Evolutionary conservation across 1,140 invertebrate genomes (phyloP), one percentile per base, ranked within the genome.

Genomic region (Drosophila lini): DNA sequence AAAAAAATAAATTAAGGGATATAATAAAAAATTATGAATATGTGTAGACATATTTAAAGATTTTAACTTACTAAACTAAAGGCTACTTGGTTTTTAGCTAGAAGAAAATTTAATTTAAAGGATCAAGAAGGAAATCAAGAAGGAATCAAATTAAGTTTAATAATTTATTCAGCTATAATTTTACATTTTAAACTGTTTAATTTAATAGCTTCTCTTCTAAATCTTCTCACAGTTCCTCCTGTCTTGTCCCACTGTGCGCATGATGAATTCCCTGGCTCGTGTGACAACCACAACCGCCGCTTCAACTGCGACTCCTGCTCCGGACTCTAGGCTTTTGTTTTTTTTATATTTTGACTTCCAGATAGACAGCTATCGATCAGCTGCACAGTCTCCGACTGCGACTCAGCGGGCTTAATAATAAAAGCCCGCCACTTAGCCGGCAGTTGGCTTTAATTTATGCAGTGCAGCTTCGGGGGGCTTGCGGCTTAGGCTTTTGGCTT

Each of bases 371-470:
- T 86, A 86, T 86, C 83, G 83, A 86, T 86, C 83, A 86, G 83
- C 84, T 89, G 83, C 83, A 88, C 68, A 80, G 57, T 19, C 25
- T 53, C 50, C 32, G 31, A 53, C 34, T 55, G 64, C 75, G 56
- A 81, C 83, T 89, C 84, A 88, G 84, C 83, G 84, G 78, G 82
- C 83, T 89, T 89, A 88, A 89, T 88, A 82, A 86, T 88, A 82
- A 86, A 88, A 89, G 80, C 80, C 80, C 71, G 77, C 84, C 83
- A 88, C 84, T 88, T 88, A 89, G 81, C 73, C 81, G 81, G 74
- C 81, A 85, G 80, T 89, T 88, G 80, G 77, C 73, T 84, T 83
- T 89, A 88, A 88, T 88, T 88, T 88, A 89, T 88, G 84, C 84
- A 84, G 68, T 63, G 47, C 52, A 69, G 84, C 84, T 89, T 89